These are phyloP conservation scores for Cettia cetti DNA, from an alignment of 2,113 vertebrate genomes.

Conservation along the genomic window DNA sequence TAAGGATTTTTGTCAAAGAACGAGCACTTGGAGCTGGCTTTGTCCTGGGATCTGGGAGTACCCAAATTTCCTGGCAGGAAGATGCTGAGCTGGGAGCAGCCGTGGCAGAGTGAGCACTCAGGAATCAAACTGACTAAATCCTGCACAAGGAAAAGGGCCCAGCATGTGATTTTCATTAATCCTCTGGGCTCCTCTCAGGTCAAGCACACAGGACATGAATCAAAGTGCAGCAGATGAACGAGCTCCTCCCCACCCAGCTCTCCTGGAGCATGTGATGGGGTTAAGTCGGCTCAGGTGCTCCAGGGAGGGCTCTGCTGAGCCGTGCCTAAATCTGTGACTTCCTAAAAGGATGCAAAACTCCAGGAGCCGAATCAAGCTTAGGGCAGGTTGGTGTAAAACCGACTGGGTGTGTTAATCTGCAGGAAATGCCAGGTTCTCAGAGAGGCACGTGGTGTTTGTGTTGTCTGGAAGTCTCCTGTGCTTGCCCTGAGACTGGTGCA, in stretches of 20 bases:
- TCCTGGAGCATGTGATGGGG: conserved; percentile 43
- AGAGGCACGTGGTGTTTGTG: background rate
- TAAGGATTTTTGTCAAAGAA: background rate
- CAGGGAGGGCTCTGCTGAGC: conserved; percentile 31
- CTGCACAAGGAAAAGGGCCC: conserved; percentile 32
- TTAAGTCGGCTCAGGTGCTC: conserved; percentile 54
- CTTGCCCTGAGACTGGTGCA: background rate
- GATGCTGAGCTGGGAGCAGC: conserved; percentile 1
- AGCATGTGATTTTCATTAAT: conserved; percentile 64
- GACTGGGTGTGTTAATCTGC: background rate
- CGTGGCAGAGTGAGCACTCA: conserved; percentile 15
- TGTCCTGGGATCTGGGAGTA: background rate
- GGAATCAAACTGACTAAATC: conserved; percentile 1
- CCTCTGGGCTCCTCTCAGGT: conserved; percentile 44
- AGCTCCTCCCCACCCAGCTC: background rate
- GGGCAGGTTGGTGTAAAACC: background rate
- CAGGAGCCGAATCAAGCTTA: conserved; percentile 23
- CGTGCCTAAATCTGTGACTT: conserved; percentile 39
- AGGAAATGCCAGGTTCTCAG: background rate
- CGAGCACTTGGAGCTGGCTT: background rate
- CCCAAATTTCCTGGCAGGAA: background rate
- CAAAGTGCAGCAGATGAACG: conserved; percentile 39
- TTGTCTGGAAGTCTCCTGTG: background rate
- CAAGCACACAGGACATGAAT: conserved; percentile 28
- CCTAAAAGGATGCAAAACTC: conserved; percentile 45